These are phyloP conservation scores for Gryllus bimaculatus DNA, from an alignment of 1,140 invertebrate genomes.

Conservation along the genomic window DNA sequence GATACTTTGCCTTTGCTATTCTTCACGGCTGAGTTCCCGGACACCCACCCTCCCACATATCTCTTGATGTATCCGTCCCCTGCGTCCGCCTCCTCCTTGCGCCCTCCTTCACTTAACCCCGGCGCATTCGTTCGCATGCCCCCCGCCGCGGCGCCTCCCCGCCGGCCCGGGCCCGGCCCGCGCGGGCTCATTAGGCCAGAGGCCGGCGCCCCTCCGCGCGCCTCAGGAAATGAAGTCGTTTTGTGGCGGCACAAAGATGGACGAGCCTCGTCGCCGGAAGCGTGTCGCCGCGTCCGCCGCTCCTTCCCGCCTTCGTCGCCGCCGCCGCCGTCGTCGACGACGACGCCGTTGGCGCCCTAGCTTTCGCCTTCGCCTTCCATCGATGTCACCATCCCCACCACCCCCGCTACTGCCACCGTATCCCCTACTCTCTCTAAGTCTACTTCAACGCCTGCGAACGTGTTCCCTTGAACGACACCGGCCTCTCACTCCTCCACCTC, in stretches of 20 bases:
- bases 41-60: not conserved
- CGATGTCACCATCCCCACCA: too few species aligned
- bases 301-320: too few species aligned
- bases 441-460: too few species aligned
- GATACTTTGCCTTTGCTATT: not conserved
- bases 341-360: not conserved
- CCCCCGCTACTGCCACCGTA: too few species aligned
- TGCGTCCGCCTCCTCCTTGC: not conserved
- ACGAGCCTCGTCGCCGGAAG: slow-evolving; percentile 9
- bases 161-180: too few species aligned
- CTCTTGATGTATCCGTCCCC: not conserved
- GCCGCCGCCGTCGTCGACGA: too few species aligned
- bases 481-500: too few species aligned
- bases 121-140: too few species aligned
- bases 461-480: too few species aligned
- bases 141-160: too few species aligned
- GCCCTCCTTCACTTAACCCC: not conserved
- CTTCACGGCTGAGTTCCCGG: not conserved
- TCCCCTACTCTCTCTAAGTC: too few species aligned
- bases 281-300: not conserved
- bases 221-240: slow-evolving; percentile 17
- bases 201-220: not conserved
- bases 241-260: slow-evolving; percentile 19
- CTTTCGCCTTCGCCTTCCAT: too few species aligned
- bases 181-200: slow-evolving; percentile 11